Percentiles rank a stretch among this genome's conserved stretches.
Conservation (phyloP, 2,888 invertebrate genomes). For the Noctua pronuba region DNA sequence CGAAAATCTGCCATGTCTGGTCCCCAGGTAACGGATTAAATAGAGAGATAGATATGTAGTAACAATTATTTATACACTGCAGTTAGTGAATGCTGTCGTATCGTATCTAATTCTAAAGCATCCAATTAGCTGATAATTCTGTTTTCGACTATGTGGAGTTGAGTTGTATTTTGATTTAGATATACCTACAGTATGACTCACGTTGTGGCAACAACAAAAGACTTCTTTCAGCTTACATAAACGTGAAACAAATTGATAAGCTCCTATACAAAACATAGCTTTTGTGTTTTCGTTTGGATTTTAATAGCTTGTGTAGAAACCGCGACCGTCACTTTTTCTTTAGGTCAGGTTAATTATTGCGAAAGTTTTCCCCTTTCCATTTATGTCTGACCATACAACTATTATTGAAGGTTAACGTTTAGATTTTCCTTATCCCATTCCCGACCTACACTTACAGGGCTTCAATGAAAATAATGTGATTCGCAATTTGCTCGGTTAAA, state of each 20-base stretch:
- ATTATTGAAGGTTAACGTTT: slow-evolving; percentile 1
- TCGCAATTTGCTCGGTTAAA: not conserved
- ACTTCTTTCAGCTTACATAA: not conserved
- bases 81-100: not conserved
- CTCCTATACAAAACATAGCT: not conserved
- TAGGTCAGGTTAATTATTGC: not conserved
- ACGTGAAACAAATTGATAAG: not conserved
- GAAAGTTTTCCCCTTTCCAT: slow-evolving; percentile 5
- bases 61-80: not conserved
- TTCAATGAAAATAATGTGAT: slow-evolving; percentile 11
- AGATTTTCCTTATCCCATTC: not conserved
- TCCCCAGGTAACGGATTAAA: slow-evolving; percentile 31
- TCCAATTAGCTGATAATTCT: not conserved
- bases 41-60: not conserved
- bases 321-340: slow-evolving; percentile 8
- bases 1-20: not conserved
- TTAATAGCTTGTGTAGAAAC: not conserved
- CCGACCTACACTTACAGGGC: slow-evolving; percentile 9
- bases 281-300: not conserved
- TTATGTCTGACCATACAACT: not conserved
- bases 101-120: not conserved
- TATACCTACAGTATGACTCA: not conserved
- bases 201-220: not conserved
- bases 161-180: slow-evolving; percentile 3
- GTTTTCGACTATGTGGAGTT: not conserved